Conservation (phyloP, 1,140 invertebrate genomes). For the Hirudo medicinalis region DNA sequence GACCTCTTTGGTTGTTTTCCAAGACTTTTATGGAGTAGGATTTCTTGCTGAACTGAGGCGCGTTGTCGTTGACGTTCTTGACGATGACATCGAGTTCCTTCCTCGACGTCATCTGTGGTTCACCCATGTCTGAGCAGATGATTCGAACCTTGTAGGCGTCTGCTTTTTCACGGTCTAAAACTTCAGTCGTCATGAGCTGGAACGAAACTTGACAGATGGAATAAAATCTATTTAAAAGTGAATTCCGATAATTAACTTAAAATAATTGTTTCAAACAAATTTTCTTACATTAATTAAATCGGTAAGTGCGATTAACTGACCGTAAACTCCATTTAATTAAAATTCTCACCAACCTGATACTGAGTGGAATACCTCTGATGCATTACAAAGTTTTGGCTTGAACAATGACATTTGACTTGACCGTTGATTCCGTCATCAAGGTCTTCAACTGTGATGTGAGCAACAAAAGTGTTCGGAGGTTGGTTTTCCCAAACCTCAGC, state of each 20-base stretch:
- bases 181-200: slow-evolving; percentile 37
- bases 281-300: too few species aligned
- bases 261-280: background rate
- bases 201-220: background rate
- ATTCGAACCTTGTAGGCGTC: slow-evolving; percentile 63
- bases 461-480: slow-evolving; percentile 17
- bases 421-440: slow-evolving; percentile 15
- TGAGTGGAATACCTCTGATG: background rate
- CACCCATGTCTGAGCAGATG: slow-evolving; percentile 57
- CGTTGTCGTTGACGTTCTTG: slow-evolving; percentile 82
- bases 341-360: background rate
- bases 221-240: background rate
- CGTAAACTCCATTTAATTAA: background rate
- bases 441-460: slow-evolving; percentile 20
- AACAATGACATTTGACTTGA: slow-evolving; percentile 11
- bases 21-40: slow-evolving; percentile 48
- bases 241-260: background rate
- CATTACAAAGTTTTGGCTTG: background rate
- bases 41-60: slow-evolving; percentile 67
- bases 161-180: slow-evolving; percentile 66
- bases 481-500: slow-evolving; percentile 13
- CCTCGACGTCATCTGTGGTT: slow-evolving; percentile 46
- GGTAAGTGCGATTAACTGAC: too few species aligned
- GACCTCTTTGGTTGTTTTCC: slow-evolving; percentile 13
- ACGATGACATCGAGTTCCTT: slow-evolving; percentile 46